A percentile compares a stretch with the other conserved stretches of the same genome.
Conservation (phyloP, 2,113 vertebrate species). For the Cygnus atratus region DNA sequence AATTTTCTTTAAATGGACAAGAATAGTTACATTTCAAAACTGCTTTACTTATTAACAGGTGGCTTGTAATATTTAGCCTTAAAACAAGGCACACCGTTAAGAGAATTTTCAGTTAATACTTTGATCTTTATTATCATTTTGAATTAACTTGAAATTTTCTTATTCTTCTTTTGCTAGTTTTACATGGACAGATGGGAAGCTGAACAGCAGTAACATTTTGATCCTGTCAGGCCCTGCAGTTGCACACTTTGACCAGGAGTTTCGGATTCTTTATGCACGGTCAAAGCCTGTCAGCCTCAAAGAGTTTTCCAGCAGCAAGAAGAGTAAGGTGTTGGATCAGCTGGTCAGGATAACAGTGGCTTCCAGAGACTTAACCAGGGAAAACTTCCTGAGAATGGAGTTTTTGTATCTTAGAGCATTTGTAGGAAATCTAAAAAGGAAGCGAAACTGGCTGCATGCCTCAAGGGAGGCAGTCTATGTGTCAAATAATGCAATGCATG, state of each 20-base stretch:
- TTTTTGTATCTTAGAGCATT: slow-evolving; percentile 80
- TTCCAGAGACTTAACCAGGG: slow-evolving; percentile 71
- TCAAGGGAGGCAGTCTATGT: neutral
- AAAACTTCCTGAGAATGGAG: slow-evolving; percentile 67
- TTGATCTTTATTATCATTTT: neutral
- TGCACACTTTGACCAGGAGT: slow-evolving; percentile 92
- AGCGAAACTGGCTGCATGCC: neutral
- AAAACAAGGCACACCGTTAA: neutral
- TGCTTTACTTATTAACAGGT: neutral
- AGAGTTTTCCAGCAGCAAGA: slow-evolving; percentile 65
- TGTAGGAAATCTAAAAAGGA: slow-evolving; percentile 69
- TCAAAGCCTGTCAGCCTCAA: slow-evolving; percentile 83
- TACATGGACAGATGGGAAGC: slow-evolving; percentile 93
- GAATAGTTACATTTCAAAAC: neutral
- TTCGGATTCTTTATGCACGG: slow-evolving; percentile 90
- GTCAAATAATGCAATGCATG: slow-evolving; percentile 10
- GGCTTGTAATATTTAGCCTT: neutral
- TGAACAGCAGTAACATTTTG: slow-evolving; percentile 94
- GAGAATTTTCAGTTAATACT: neutral
- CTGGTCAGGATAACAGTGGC: slow-evolving; percentile 67
- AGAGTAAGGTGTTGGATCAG: slow-evolving; percentile 75
- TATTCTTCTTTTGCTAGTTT: slow-evolving; percentile 78
- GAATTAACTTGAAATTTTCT: neutral
- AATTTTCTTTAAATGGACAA: neutral
- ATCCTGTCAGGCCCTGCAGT: slow-evolving; percentile 91